Base-by-base conservation (phyloP, 2,797 vertebrate genomes). In the Notolepis coatsorum region DNA sequence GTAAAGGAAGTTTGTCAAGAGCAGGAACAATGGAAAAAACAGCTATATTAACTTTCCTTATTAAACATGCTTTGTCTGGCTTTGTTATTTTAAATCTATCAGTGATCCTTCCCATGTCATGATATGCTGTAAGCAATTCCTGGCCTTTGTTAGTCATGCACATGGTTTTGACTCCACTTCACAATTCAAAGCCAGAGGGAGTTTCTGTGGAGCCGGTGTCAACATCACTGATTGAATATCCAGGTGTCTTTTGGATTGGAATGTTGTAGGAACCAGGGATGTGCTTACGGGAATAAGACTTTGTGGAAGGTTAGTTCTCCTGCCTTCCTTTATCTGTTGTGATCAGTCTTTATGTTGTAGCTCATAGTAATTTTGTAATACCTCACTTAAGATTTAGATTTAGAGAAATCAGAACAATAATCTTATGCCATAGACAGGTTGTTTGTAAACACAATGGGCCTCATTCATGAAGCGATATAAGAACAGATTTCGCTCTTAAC, bases 241-340 rank as follows among this genome's bases (percentile, higher is more conserved):
- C 84, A 89, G 80, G 71, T 84, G 77, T 80, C n/a, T 45, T 53
- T 0, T 24, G 21, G 5, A 42, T 27, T 54, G 80, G 72, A 80
- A 82, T 74, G 72, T 75, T 65, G 27, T 13, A 39, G 50, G 68
- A 64, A 54, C 68, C 48, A 59, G 55, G 69, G 18, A 52, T 60
- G 51, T 71, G 58, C 20, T 52, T 23, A 28, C 48, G 48, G 69
- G 55, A 75, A 68, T 64, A 8, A 59, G 37, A 50, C 46, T 38
- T 4, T 57, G 42, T 18, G 1, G 15, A 15, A 38, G 64, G 48
- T 20, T 27, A 8, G 2, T 67, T 48, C 55, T 13, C 33, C 37
- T 60, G 28, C 23, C 59, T 9, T 3, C 2, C 12, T 63, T 9
- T 9, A 33, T 59, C 8, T 58, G 7, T n/a, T 35, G 0, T 67